Base-by-base conservation (phyloP, 1,140 invertebrate species). In the Bicyclus anynana region DNA sequence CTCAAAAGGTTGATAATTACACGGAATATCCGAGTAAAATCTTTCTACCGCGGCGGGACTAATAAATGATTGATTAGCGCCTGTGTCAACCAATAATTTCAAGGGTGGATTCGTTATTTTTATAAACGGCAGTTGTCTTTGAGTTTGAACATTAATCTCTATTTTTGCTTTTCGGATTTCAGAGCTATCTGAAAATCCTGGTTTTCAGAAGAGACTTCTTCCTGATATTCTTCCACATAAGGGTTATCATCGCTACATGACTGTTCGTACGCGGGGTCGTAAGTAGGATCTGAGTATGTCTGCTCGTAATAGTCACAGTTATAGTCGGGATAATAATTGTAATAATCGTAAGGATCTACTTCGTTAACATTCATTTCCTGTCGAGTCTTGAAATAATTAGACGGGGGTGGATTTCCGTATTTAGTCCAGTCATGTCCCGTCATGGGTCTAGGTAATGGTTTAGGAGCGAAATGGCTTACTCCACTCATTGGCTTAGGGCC, bases 141-240 rank as follows among this genome's bases (percentile, higher is more conserved):
- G 49, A 10, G 62, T 59, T 12, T 70, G 68, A 12, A 65, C 17
- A 40, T 70, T 70, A 16, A 29, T 62, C 23, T 67, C 61, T 65
- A 67, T 70, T 53, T 54, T 67, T 16, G 53, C 40, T 61, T 56
- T 14, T 5, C 2, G 2, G 27, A 29, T 10, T 5, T 10, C 27
- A 9, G 9, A 2, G 4, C 27, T 2, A 7, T 9, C 9, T 9
- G 27, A 29, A 29, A 29, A 29, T 29, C 27, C 27, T 29, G 27
- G 27, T 10, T 29, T 7, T 9, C 27, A 9, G 23, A 26, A 3
- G 3, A 3, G 3, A 7, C 27, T 10, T 29, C 5, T 29, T 4
- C 5, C 9, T 29, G 27, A 26, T 3, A 4, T 26, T 26, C 27
- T 29, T 4, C 5, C 5, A 9, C 5, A 7, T 2, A 2, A 4